Evolutionary conservation across 2,113 vertebrate species (phyloP).

Genomic region (Melanotaenia duboulayi): DNA sequence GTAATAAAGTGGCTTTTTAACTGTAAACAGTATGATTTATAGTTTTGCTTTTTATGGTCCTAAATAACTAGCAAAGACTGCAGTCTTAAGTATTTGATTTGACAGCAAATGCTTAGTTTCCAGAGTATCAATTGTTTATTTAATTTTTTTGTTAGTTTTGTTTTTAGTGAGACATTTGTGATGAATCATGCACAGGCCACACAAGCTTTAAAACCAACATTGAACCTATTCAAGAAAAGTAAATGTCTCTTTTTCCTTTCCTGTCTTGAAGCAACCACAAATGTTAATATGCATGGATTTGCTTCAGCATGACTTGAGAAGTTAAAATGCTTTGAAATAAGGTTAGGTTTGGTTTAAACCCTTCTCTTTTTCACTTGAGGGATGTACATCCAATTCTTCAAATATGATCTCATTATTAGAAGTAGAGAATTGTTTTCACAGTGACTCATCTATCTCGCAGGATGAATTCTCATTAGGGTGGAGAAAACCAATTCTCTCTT

Average conservation of each 20-base stretch:
- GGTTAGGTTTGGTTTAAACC: conserved; percentile 20
- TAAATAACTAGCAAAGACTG: not conserved
- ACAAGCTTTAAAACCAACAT: not conserved
- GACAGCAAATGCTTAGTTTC: not conserved
- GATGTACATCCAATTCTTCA: conserved; percentile 50
- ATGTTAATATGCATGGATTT: conserved; percentile 14
- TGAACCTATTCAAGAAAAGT: not conserved
- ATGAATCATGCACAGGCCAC: not conserved
- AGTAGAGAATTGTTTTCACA: conserved; percentile 66
- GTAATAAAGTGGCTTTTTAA: not conserved
- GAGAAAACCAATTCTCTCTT: conserved; percentile 69
- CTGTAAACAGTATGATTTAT: conserved; percentile 14
- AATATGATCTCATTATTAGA: conserved; percentile 73
- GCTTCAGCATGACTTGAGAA: conserved; percentile 34
- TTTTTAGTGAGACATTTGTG: conserved; percentile 6
- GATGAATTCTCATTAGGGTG: conserved; percentile 72
- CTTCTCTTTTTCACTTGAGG: conserved; percentile 25
- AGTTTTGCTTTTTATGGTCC: conserved; percentile 8
- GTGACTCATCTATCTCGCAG: conserved; percentile 67
- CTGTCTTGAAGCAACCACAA: not conserved
- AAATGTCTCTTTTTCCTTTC: not conserved
- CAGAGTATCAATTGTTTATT: conserved; percentile 6
- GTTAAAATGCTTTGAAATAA: conserved; percentile 31
- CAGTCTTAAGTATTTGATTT: conserved; percentile 8
- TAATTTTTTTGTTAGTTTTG: no score